These are phyloP conservation scores for Orbicella faveolata DNA, from an alignment of 64 coral and sea anemone species.

Conservation along the genomic window DNA sequence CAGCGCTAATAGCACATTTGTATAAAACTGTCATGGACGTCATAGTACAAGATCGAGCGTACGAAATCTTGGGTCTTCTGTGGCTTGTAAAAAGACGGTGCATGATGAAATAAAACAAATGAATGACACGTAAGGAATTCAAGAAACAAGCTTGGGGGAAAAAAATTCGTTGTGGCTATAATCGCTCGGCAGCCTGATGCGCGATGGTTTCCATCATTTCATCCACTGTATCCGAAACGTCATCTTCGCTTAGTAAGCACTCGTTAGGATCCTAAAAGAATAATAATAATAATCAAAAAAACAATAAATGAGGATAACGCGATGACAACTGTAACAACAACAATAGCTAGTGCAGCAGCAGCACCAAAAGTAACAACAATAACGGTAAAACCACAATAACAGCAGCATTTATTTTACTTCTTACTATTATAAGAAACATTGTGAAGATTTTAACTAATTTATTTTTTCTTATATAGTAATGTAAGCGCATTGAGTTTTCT, in stretches of 20 bases:
- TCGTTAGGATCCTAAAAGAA: conserved; percentile 49
- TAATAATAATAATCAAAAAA: neutral
- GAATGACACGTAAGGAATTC: neutral
- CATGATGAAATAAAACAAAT: neutral
- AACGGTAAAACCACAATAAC: no score
- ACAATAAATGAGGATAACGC: no score
- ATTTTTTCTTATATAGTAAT: no score
- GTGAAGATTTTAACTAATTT: no score
- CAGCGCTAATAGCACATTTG: neutral
- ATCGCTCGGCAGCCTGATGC: neutral
- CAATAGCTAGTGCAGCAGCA: no score
- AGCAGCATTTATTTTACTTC: no score
- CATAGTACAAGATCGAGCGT: neutral
- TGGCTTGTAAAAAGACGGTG: conserved; percentile 2
- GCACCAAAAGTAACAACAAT: no score
- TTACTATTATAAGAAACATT: no score
- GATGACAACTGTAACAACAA: no score
- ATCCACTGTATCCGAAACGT: conserved; percentile 56
- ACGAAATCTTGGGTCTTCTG: neutral
- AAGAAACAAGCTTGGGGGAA: neutral
- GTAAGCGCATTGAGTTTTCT: no score
- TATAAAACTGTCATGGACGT: neutral
- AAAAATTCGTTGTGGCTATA: neutral
- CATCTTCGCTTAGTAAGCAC: conserved; percentile 6
- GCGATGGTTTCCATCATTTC: conserved; percentile 39